phyloP scores from a whole-genome alignment of 2,797 vertebrate species.

The Hypotaenidia okinawae region DNA sequence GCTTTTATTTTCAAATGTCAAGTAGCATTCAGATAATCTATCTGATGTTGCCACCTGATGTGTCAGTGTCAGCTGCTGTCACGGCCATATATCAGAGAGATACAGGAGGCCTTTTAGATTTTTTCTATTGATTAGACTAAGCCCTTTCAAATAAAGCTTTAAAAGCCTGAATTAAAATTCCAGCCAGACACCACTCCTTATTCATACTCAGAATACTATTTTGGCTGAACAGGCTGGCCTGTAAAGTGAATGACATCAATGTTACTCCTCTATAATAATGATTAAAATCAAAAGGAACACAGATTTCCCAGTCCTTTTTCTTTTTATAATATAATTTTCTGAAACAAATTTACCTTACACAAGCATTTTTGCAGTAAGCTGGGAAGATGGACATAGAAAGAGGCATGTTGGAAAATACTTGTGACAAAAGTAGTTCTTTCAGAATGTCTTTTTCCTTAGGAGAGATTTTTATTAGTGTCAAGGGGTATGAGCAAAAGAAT shows the following conservation, averaged over 20 bases:
- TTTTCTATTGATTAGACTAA: background rate
- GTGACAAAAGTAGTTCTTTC: background rate
- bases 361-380: background rate
- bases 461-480: background rate
- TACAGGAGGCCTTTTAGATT: background rate
- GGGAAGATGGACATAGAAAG: background rate
- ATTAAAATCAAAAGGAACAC: background rate
- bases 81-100: background rate
- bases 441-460: background rate
- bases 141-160: background rate
- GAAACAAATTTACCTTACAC: background rate
- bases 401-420: background rate
- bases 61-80: background rate
- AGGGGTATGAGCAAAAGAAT: fast-evolving
- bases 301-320: background rate
- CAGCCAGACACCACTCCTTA: background rate
- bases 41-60: background rate
- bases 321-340: background rate
- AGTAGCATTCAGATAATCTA: background rate
- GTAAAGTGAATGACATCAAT: background rate
- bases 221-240: background rate
- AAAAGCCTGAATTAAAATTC: background rate
- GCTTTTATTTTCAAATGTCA: background rate
- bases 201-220: background rate
- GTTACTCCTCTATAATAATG: background rate